These are phyloP conservation scores for Harlomillsia oculata DNA, from an alignment of 1,140 invertebrate species.

Conservation along the genomic window DNA sequence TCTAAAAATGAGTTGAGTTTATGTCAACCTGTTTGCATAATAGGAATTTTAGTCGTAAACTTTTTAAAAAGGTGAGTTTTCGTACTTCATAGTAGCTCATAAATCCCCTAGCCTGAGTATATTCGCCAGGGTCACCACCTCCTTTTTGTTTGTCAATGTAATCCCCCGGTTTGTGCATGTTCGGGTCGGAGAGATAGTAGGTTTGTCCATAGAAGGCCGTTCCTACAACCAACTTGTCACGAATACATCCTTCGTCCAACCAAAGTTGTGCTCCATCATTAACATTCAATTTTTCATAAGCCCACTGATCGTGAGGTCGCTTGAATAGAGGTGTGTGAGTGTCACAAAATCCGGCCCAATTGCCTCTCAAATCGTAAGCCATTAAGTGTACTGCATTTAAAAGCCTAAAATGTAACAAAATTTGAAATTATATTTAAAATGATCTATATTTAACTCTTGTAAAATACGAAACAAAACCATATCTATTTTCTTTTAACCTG, in stretches of 20 bases:
- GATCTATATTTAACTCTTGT: neutral
- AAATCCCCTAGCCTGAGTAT: conserved; percentile 74
- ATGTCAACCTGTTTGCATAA: conserved; percentile 3
- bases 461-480: neutral
- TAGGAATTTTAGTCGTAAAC: neutral
- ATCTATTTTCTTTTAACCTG: conserved; percentile 27
- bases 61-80: neutral
- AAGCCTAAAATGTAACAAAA: conserved; percentile 22
- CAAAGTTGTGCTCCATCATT: conserved; percentile 42
- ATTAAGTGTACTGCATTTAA: conserved; percentile 41
- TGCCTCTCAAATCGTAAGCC: conserved; percentile 47
- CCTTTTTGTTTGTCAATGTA: conserved; percentile 79
- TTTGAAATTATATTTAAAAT: neutral
- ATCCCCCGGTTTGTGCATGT: conserved; percentile 52
- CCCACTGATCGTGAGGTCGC: conserved; percentile 40
- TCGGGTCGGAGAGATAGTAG: conserved; percentile 41
- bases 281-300: conserved; percentile 43
- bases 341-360: conserved; percentile 41
- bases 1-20: conserved; percentile 44
- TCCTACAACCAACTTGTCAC: conserved; percentile 46
- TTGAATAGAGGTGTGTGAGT: conserved; percentile 40
- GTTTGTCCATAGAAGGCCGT: conserved; percentile 45
- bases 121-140: conserved; percentile 69
- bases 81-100: conserved; percentile 75
- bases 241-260: conserved; percentile 42